phyloP scores from a whole-genome alignment of 2,888 invertebrate species.

The Pollenia griseotomentosa region DNA sequence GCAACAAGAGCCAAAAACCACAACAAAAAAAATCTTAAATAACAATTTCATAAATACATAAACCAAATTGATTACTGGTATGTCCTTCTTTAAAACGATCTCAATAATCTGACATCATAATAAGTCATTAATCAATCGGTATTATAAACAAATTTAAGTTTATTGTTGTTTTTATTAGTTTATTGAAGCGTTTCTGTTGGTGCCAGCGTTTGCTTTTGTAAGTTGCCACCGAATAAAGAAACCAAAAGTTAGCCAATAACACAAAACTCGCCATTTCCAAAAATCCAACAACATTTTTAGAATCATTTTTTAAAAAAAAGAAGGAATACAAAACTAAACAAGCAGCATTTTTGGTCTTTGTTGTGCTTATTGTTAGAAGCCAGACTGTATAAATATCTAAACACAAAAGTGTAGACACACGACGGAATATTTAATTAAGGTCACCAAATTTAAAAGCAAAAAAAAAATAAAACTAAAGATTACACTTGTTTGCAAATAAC shows the following conservation, averaged over 20 bases:
- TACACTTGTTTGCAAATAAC: no score
- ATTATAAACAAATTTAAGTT: constrained; percentile 76
- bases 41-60: constrained; percentile 57
- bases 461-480: neutral
- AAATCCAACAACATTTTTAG: neutral
- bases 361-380: constrained; percentile 43
- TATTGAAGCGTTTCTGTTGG: constrained; percentile 1
- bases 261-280: neutral
- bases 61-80: constrained; percentile 68
- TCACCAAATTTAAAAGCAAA: neutral
- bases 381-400: constrained; percentile 23
- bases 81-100: constrained; percentile 79
- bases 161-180: constrained; percentile 48
- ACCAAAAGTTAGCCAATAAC: constrained; percentile 41
- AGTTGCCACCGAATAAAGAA: constrained; percentile 35
- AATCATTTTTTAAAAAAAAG: neutral
- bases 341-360: neutral
- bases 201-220: constrained; percentile 12
- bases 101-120: constrained; percentile 84
- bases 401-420: constrained; percentile 5
- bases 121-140: constrained; percentile 82
- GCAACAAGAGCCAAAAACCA: constrained; percentile 4
- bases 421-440: neutral
- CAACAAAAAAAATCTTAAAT: neutral
- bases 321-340: constrained; percentile 24